A percentile compares a stretch with the other conserved stretches of the same genome.
These are phyloP conservation scores for Hippopotamus amphibius DNA, from an alignment of 2,113 vertebrate species.

Conservation along the genomic window DNA sequence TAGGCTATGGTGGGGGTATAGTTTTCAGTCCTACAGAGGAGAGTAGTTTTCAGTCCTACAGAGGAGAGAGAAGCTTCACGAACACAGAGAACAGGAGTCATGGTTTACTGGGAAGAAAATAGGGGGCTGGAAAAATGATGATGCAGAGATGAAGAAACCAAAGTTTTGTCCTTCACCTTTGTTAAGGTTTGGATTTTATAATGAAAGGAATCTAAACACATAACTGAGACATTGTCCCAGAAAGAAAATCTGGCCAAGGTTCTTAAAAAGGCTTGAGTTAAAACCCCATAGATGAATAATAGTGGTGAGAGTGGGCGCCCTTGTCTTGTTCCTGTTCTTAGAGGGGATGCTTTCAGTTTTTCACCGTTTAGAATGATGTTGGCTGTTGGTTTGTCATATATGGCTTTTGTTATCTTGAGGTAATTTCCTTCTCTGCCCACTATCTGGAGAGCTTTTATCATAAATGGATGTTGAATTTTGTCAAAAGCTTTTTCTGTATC, in stretches of 20 bases:
- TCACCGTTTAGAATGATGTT: too few relatives aligned
- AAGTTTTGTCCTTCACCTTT: neutral
- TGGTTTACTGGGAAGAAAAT: neutral
- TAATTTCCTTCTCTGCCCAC: too few relatives aligned
- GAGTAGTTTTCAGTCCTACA: neutral
- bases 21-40: neutral
- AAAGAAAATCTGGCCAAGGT: neutral
- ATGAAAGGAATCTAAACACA: neutral
- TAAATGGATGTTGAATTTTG: too few relatives aligned
- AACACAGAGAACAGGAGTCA: neutral
- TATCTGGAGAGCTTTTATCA: too few relatives aligned
- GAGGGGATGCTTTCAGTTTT: too few relatives aligned
- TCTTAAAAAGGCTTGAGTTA: neutral
- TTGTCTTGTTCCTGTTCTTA: too few relatives aligned
- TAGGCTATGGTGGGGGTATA: neutral
- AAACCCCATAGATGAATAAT: neutral
- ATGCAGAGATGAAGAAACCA: neutral
- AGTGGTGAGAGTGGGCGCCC: too few relatives aligned
- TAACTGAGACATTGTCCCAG: neutral
- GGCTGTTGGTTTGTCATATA: too few relatives aligned
- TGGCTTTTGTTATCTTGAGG: too few relatives aligned
- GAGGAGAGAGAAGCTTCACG: neutral
- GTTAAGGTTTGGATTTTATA: neutral
- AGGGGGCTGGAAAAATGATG: neutral
- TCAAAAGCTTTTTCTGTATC: too few relatives aligned